These are phyloP conservation scores for Pachyramphus minor DNA, from an alignment of 2,113 vertebrate species.

Conservation along the genomic window DNA sequence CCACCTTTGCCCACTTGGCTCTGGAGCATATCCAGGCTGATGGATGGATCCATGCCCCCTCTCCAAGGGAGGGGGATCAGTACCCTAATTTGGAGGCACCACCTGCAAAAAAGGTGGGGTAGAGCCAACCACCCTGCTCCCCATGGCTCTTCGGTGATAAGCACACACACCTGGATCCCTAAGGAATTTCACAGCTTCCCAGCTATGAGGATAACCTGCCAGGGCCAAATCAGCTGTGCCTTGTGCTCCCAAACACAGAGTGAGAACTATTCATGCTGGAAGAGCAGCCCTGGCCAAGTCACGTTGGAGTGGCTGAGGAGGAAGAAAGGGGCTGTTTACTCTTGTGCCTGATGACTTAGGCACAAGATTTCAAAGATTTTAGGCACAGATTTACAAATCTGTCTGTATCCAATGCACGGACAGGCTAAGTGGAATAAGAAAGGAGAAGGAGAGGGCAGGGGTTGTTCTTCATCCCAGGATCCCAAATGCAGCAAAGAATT, in stretches of 20 bases:
- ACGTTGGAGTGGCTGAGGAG: accelerated
- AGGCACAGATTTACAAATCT: not conserved
- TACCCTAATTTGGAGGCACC: not conserved
- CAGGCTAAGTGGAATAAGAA: not conserved
- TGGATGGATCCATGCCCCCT: accelerated
- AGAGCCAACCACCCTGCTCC: not conserved
- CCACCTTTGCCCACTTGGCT: accelerated
- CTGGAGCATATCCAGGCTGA: not conserved
- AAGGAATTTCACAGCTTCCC: not conserved
- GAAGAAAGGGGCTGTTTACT: not conserved
- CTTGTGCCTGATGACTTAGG: not conserved
- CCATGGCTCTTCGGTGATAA: accelerated
- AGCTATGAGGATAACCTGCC: not conserved
- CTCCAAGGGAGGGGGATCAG: accelerated
- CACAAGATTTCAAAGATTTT: too few relatives aligned
- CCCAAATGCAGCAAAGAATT: not conserved
- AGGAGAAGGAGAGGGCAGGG: not conserved
- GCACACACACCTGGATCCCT: accelerated
- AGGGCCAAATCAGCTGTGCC: not conserved
- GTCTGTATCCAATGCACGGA: not conserved
- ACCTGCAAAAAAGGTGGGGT: not conserved
- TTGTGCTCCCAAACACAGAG: not conserved
- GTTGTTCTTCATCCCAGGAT: not conserved
- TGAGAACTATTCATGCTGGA: not conserved
- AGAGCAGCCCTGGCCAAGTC: not conserved